Evolutionary conservation across 35 echinoderm and acorn worm species (phyloP).

Genomic region (Patiria miniata): DNA sequence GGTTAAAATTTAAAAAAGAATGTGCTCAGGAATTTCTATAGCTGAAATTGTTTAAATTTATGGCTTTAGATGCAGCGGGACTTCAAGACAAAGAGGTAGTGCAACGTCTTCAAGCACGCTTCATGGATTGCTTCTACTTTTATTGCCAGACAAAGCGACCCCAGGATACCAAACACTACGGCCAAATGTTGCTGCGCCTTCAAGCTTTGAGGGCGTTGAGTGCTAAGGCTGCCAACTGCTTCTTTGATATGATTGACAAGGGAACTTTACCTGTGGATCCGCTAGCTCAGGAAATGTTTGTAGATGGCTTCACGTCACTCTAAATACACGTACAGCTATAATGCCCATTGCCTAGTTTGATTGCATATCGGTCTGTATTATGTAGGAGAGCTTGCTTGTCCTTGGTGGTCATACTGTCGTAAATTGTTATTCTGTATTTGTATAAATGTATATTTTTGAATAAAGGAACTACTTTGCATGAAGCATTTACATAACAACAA

Average conservation of each 20-base stretch:
- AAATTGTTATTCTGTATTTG: too few species aligned
- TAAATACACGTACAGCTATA: not conserved
- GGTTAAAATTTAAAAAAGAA: too few species aligned
- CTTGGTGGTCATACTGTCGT: too few species aligned
- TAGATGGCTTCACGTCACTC: not conserved
- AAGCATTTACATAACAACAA: too few species aligned
- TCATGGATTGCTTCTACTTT: slow-evolving; percentile 63
- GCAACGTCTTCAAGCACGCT: slow-evolving; percentile 41
- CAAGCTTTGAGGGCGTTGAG: slow-evolving; percentile 60
- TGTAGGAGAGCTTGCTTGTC: too few species aligned
- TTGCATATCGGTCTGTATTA: too few species aligned
- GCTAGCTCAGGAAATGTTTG: slow-evolving; percentile 1
- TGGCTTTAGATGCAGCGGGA: slow-evolving; percentile 67
- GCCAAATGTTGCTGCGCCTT: slow-evolving; percentile 65
- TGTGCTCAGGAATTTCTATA: too few species aligned
- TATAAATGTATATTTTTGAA: too few species aligned
- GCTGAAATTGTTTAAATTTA: not conserved
- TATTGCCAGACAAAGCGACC: slow-evolving; percentile 24
- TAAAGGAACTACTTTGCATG: too few species aligned
- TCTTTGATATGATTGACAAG: not conserved
- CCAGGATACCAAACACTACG: slow-evolving; percentile 48
- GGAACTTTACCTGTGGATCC: not conserved
- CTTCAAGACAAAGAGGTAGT: slow-evolving; percentile 41
- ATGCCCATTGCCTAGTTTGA: too few species aligned
- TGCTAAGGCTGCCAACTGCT: slow-evolving; percentile 41